Conservation (phyloP, 2,113 vertebrate genomes). For the Cynopterus brachyotis region DNA sequence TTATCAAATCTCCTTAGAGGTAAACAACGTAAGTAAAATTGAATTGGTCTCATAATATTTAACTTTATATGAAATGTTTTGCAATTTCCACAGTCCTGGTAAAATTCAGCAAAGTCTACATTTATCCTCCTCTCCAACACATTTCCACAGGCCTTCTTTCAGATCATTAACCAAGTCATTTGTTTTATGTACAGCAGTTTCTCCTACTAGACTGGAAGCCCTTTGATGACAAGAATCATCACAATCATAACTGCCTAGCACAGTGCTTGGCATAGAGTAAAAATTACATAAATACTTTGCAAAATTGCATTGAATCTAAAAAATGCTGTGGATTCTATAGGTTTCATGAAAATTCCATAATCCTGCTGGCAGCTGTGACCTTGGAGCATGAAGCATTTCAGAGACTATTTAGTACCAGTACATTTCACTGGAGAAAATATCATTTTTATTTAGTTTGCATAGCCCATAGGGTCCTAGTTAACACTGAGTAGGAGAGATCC, state of each 20-base stretch:
- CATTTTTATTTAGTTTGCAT: slow-evolving; percentile 6
- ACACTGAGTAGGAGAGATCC: not conserved
- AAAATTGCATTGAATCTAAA: not conserved
- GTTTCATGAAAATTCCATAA: not conserved
- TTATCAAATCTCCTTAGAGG: slow-evolving; percentile 28
- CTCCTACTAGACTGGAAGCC: not conserved
- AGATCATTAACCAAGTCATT: not conserved
- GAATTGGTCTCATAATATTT: not conserved
- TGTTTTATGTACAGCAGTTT: not conserved
- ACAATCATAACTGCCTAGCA: not conserved
- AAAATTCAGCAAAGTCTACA: not conserved
- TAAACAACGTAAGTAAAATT: not conserved
- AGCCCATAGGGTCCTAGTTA: slow-evolving; percentile 32
- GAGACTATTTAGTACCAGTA: slow-evolving; percentile 23
- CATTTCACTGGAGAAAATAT: slow-evolving; percentile 23
- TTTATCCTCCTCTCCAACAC: not conserved
- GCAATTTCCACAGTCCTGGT: not conserved
- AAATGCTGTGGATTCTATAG: not conserved
- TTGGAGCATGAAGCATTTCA: not conserved
- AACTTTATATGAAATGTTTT: not conserved
- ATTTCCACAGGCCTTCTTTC: not conserved
- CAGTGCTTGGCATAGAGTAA: not conserved
- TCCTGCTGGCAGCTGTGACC: not conserved
- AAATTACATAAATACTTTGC: not conserved
- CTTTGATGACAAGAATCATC: not conserved